These are phyloP conservation scores for Meteorus colon DNA, from an alignment of 2,888 invertebrate genomes.

Conservation along the genomic window DNA sequence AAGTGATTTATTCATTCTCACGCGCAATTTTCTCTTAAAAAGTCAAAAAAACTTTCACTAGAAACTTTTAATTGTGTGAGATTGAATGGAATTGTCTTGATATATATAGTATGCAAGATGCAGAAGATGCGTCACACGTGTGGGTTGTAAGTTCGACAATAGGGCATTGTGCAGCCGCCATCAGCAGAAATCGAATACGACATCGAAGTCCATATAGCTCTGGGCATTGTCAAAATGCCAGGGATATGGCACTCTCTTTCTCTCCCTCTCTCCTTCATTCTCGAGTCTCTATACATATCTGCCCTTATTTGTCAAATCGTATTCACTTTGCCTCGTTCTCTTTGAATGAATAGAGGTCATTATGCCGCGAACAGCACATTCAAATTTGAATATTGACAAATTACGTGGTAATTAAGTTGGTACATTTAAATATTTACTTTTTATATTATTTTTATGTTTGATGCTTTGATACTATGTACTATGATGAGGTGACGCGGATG, in stretches of 20 bases:
- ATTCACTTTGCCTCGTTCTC: slow-evolving; percentile 45
- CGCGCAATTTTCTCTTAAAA: background rate
- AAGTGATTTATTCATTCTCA: too few relatives aligned
- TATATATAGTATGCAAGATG: slow-evolving; percentile 13
- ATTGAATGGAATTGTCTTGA: slow-evolving; percentile 15
- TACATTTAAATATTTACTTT: background rate
- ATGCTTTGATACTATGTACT: background rate
- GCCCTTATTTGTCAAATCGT: slow-evolving; percentile 58
- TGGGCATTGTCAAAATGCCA: slow-evolving; percentile 71
- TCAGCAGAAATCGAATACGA: slow-evolving; percentile 71
- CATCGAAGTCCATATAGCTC: slow-evolving; percentile 58
- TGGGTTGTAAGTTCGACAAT: slow-evolving; percentile 67
- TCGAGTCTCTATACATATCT: slow-evolving; percentile 37
- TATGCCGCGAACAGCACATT: slow-evolving; percentile 40
- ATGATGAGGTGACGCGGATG: background rate
- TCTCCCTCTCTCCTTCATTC: slow-evolving; percentile 35
- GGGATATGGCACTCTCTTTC: slow-evolving; percentile 52
- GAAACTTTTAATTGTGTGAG: slow-evolving; percentile 11
- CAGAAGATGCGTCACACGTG: slow-evolving; percentile 61
- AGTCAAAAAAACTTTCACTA: background rate
- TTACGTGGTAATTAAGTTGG: background rate
- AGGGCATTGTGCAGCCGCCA: slow-evolving; percentile 72
- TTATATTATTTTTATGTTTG: background rate
- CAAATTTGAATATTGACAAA: slow-evolving; percentile 9
- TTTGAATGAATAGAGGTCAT: slow-evolving; percentile 21